phyloP scores from a whole-genome alignment of 2,797 vertebrate genomes.

The Tympanoctomys barrerae region DNA sequence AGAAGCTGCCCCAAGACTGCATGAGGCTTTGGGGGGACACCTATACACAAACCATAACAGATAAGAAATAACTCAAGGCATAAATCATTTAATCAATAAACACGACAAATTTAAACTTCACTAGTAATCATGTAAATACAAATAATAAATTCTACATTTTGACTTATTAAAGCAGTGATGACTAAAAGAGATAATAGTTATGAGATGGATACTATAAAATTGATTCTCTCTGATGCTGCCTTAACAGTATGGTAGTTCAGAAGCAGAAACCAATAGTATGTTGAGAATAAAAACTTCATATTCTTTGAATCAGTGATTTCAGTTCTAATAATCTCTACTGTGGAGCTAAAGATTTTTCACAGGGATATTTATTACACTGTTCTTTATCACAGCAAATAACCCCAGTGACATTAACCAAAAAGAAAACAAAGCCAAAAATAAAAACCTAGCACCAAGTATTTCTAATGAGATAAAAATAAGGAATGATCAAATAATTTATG shows the following conservation, averaged over 20 bases:
- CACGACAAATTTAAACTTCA: constrained; percentile 22
- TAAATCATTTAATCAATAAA: constrained; percentile 53
- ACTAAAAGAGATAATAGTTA: constrained; percentile 28
- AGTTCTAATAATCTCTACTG: not conserved
- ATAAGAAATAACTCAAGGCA: constrained; percentile 5
- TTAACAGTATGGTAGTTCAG: not conserved
- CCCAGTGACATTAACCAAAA: not conserved
- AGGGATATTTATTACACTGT: not conserved
- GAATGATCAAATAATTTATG: not conserved
- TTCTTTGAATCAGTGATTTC: not conserved
- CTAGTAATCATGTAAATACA: not conserved
- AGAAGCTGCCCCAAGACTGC: too few species aligned
- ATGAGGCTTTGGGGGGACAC: too few species aligned
- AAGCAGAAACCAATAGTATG: not conserved
- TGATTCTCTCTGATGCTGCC: not conserved
- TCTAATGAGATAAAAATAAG: constrained; percentile 19
- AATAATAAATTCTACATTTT: not conserved
- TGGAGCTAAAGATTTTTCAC: not conserved
- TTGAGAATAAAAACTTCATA: not conserved
- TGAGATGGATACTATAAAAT: not conserved
- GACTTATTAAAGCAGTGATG: not conserved
- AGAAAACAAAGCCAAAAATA: not conserved
- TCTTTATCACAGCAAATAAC: constrained; percentile 29
- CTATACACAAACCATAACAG: too few species aligned
- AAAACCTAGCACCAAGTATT: not conserved